Evolutionary conservation across 2,113 vertebrate genomes (phyloP).

Genomic region (Rutilus rutilus): DNA sequence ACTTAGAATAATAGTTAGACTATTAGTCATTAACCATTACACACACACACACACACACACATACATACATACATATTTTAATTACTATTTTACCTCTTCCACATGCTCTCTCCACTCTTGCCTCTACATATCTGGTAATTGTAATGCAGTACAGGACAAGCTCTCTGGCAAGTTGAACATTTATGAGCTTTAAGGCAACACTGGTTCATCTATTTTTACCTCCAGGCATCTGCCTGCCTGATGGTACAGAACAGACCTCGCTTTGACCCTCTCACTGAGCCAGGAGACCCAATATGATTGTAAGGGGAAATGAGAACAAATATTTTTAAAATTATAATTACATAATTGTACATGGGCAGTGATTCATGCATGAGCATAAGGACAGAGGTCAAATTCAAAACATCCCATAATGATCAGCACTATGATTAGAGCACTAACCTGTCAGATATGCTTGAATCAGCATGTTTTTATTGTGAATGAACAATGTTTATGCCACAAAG

Average conservation of each 20-base stretch:
- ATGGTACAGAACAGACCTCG: background rate
- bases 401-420: background rate
- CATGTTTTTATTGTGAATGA: background rate
- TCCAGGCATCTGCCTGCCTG: background rate
- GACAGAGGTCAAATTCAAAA: conserved; percentile 2
- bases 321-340: background rate
- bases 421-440: background rate
- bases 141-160: background rate
- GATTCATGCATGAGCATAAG: conserved; percentile 18
- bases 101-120: too few relatives aligned
- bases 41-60: too few relatives aligned
- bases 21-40: conserved; percentile 27
- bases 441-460: background rate
- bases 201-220: conserved; percentile 35
- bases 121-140: too few relatives aligned
- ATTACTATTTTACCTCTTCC: too few relatives aligned
- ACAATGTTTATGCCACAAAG: background rate
- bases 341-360: conserved; percentile 4
- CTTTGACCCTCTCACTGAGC: background rate
- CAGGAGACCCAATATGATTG: conserved; percentile 1
- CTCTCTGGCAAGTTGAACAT: background rate
- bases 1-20: conserved; percentile 11
- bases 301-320: background rate
- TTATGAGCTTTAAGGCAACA: conserved; percentile 20
- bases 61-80: too few relatives aligned